Conservation (phyloP, 2,113 vertebrate genomes). For the Thalassarche chlororhynchos region DNA sequence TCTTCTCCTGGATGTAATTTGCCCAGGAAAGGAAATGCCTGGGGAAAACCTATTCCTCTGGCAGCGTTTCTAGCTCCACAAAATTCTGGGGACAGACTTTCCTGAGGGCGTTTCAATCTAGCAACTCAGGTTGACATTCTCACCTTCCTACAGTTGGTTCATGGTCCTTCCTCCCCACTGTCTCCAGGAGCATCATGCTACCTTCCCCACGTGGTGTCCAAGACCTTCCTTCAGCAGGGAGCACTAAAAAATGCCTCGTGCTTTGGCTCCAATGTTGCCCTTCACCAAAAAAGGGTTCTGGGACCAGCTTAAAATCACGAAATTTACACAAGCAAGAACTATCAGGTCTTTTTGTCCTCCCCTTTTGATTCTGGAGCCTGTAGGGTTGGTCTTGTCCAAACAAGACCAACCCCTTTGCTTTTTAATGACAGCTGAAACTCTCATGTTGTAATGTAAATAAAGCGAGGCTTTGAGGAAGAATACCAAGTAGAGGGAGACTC, state of each 20-base stretch:
- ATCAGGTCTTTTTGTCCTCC: neutral
- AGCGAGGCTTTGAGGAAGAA: neutral
- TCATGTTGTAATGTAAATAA: neutral
- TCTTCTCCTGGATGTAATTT: neutral
- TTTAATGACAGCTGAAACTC: neutral
- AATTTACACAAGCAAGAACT: neutral
- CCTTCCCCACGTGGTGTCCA: rapidly evolving
- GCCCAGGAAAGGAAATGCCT: neutral
- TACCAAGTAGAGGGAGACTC: neutral
- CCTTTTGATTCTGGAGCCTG: neutral
- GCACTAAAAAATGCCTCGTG: neutral
- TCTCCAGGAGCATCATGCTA: neutral
- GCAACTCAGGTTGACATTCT: neutral
- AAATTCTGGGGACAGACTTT: neutral
- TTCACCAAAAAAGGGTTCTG: neutral
- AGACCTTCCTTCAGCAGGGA: neutral
- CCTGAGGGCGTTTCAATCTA: neutral
- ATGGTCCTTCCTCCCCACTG: neutral
- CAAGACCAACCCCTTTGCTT: neutral
- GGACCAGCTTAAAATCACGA: neutral
- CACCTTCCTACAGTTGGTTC: neutral
- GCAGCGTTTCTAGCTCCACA: neutral
- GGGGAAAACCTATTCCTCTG: neutral
- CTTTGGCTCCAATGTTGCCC: neutral
- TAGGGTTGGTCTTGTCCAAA: neutral